A percentile compares a stretch with the other conserved stretches of the same genome.
phyloP scores from a whole-genome alignment of 2,113 vertebrate genomes.

The Serinus canaria region DNA sequence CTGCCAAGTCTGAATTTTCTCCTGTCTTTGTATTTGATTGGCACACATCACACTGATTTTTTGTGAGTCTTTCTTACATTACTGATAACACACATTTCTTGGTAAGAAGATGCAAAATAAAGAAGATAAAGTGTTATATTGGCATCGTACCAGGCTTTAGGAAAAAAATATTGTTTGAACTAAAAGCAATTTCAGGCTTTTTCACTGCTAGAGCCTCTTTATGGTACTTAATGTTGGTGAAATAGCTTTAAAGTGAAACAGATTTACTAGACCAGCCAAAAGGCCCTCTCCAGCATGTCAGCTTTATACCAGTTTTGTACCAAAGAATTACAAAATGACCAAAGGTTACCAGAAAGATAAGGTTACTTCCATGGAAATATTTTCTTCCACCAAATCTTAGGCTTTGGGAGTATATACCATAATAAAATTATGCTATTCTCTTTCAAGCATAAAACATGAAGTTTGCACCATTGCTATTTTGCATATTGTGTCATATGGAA shows the following conservation, averaged over 20 bases:
- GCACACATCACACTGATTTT: neutral
- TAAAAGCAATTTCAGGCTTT: neutral
- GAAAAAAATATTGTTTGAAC: neutral
- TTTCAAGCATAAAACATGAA: neutral
- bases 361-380: neutral
- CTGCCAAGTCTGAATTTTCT: neutral
- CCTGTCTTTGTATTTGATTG: fast-evolving
- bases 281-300: neutral
- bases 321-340: neutral
- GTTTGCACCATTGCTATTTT: neutral
- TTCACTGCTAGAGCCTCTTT: neutral
- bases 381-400: neutral
- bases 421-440: neutral
- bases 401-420: neutral
- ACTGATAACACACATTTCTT: neutral
- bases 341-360: neutral
- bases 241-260: neutral
- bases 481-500: neutral
- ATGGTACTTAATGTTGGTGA: neutral
- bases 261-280: neutral
- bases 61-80: neutral
- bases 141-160: neutral
- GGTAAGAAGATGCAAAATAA: neutral
- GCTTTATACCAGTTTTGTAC: neutral
- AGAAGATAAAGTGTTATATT: neutral